phyloP scores from a whole-genome alignment of 2,888 invertebrate species.

The Pogonocherus hispidulus region DNA sequence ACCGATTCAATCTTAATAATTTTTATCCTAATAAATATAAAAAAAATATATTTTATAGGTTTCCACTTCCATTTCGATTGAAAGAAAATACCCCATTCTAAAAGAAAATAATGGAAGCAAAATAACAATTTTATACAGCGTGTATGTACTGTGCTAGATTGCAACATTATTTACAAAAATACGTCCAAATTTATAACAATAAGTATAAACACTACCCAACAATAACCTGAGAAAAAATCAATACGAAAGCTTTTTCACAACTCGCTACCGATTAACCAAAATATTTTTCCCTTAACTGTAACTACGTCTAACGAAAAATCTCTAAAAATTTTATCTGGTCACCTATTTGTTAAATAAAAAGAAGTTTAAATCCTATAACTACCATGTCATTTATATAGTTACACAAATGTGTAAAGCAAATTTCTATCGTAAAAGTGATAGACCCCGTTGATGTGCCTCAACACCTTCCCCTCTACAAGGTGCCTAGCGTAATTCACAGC shows the following conservation, averaged over 20 bases:
- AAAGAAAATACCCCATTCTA: too few species aligned
- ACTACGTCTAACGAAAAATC: too few species aligned
- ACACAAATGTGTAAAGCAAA: conserved; percentile 82
- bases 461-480: conserved; percentile 86
- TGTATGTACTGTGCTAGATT: too few species aligned
- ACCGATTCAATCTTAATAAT: too few species aligned
- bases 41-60: too few species aligned
- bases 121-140: too few species aligned
- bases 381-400: conserved; percentile 25
- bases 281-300: too few species aligned
- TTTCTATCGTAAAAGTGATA: conserved; percentile 90
- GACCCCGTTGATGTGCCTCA: conserved; percentile 85
- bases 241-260: not conserved
- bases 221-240: not conserved
- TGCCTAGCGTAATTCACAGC: conserved; percentile 87
- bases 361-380: not conserved
- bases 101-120: too few species aligned
- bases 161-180: not conserved
- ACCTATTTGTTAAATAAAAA: too few species aligned
- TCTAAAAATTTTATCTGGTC: too few species aligned
- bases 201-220: not conserved
- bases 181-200: not conserved
- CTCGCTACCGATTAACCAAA: not conserved
- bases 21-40: too few species aligned
- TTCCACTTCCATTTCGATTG: too few species aligned